Evolutionary conservation across 2,888 invertebrate genomes (phyloP).

Genomic region (Caenorhabditis parvicauda): DNA sequence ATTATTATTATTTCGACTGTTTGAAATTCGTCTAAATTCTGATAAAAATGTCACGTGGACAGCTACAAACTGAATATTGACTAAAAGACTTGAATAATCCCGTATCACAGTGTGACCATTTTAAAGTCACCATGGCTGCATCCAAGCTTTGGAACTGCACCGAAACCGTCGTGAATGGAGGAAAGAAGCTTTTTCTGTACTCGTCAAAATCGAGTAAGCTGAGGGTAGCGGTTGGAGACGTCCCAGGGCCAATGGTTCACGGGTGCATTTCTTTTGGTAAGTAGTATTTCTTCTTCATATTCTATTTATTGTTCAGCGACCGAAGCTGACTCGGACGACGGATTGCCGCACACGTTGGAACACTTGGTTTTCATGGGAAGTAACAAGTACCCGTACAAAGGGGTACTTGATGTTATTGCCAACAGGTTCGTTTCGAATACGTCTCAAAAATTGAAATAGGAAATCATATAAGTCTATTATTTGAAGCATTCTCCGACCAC

Average conservation of each 20-base stretch:
- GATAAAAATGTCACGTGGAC: too few species aligned
- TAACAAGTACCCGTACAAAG: conserved; percentile 74
- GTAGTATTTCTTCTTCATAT: conserved; percentile 43
- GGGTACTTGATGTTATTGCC: conserved; percentile 76
- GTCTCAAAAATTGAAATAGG: too few species aligned
- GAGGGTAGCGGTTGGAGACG: conserved; percentile 79
- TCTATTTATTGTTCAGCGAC: conserved; percentile 71
- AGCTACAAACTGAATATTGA: too few species aligned
- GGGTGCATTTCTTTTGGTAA: conserved; percentile 83
- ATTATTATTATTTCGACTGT: too few species aligned
- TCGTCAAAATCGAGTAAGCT: conserved; percentile 63
- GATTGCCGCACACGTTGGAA: conserved; percentile 86
- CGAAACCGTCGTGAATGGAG: conserved; percentile 36
- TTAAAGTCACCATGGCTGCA: conserved; percentile 22
- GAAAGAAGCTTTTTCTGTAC: conserved; percentile 29
- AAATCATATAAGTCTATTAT: neutral
- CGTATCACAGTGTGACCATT: too few species aligned
- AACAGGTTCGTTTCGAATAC: conserved; percentile 77
- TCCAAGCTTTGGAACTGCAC: conserved; percentile 34
- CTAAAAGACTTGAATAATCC: too few species aligned
- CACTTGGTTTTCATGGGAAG: conserved; percentile 88
- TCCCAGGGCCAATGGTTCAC: conserved; percentile 85
- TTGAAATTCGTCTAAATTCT: too few species aligned
- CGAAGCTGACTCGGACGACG: conserved; percentile 86
- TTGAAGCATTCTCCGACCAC: neutral